Percentiles rank a stretch among this genome's conserved stretches.
Evolutionary conservation across 1,140 invertebrate genomes (phyloP).

Genomic region (Globodera rostochiensis): DNA sequence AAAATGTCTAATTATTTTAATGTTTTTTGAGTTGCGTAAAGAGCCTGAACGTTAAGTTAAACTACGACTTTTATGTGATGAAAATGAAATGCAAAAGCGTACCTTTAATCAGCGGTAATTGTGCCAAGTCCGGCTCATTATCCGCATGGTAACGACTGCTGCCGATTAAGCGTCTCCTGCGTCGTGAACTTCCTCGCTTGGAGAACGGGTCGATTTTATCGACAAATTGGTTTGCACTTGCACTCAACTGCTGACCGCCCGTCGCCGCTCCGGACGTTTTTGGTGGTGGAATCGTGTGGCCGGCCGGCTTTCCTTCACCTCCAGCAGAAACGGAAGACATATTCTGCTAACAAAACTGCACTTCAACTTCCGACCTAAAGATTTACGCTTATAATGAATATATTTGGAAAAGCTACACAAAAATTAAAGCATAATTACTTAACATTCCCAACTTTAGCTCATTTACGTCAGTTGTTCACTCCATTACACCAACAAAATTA

Average conservation of each 20-base stretch:
- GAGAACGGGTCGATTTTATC: conserved; percentile 65
- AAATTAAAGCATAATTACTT: no score
- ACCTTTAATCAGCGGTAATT: conserved; percentile 64
- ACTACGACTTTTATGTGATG: neutral
- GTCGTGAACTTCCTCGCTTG: conserved; percentile 58
- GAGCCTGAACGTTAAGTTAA: no score
- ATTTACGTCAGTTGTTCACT: conserved; percentile 5
- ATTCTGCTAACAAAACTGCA: conserved; percentile 1
- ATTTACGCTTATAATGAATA: neutral
- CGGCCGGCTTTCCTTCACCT: conserved; percentile 17
- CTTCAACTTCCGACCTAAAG: conserved; percentile 5
- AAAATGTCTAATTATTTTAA: no score
- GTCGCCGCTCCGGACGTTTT: conserved; percentile 61
- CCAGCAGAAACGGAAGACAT: conserved; percentile 26
- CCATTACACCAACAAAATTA: no score
- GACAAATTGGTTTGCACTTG: conserved; percentile 64
- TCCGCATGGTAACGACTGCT: conserved; percentile 63
- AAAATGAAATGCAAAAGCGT: neutral
- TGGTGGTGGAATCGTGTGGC: conserved; percentile 54
- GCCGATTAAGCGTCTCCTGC: conserved; percentile 57
- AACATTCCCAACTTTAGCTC: neutral
- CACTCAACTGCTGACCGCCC: conserved; percentile 61
- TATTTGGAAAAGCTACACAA: neutral
- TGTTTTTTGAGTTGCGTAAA: no score
- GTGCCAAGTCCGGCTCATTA: conserved; percentile 62